Evolutionary conservation across 2,113 vertebrate species (phyloP).

Genomic region (Lepus timidus): DNA sequence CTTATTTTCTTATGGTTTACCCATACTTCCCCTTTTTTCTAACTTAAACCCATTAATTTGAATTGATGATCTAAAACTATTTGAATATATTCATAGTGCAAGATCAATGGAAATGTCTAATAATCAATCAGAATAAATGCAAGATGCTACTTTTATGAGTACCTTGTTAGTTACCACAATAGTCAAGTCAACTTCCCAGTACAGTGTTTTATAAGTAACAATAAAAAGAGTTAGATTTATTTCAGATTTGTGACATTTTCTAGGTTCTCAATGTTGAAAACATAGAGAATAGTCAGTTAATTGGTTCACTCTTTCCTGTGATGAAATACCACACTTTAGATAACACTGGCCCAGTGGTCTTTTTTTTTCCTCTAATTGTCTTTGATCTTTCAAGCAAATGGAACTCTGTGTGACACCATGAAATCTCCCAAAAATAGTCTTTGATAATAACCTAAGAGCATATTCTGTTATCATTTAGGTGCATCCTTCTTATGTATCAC

Average conservation of each 20-base stretch:
- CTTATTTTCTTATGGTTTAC: constrained; percentile 18
- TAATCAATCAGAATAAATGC: background rate
- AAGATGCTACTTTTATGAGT: background rate
- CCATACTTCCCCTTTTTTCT: background rate
- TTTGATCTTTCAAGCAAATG: background rate
- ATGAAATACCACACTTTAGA: constrained; percentile 3
- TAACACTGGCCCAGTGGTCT: background rate
- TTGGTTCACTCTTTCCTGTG: background rate
- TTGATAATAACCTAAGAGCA: background rate
- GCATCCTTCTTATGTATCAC: background rate
- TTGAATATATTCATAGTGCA: background rate
- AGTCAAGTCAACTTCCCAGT: background rate
- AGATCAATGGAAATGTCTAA: background rate
- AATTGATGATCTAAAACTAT: background rate
- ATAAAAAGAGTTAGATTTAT: background rate
- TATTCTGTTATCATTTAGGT: background rate
- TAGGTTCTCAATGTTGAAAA: constrained; percentile 16
- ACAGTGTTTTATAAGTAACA: constrained; percentile 2
- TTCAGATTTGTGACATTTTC: constrained; percentile 19
- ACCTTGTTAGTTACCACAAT: background rate
- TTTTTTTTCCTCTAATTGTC: background rate
- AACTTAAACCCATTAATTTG: background rate
- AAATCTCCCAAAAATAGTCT: constrained; percentile 25
- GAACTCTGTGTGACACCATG: background rate
- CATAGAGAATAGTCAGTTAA: background rate